A percentile compares a stretch with the other conserved stretches of the same genome.
Conservation (phyloP, 2,888 invertebrate species). For the Galerucella nymphaeae region DNA sequence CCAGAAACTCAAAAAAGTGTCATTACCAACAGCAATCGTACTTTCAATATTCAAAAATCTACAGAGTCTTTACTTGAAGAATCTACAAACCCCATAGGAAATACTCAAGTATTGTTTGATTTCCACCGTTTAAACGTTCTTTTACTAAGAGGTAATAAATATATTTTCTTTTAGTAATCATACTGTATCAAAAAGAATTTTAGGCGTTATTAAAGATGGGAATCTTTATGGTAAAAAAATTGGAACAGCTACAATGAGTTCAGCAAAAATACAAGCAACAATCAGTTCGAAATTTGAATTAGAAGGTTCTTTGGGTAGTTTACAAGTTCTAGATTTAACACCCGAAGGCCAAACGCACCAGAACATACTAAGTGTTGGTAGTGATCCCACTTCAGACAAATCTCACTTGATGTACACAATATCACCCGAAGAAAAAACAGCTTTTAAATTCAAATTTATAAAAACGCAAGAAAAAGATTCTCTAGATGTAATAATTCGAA, state of each 20-base stretch:
- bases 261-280: constrained; percentile 89
- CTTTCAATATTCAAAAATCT: constrained; percentile 55
- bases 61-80: constrained; percentile 57
- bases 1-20: constrained; percentile 62
- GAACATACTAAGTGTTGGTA: constrained; percentile 86
- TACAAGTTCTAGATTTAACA: constrained; percentile 90
- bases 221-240: constrained; percentile 84
- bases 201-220: constrained; percentile 74
- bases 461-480: constrained; percentile 57
- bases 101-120: constrained; percentile 90
- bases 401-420: constrained; percentile 61
- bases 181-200: too few species aligned
- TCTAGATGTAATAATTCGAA: constrained; percentile 68
- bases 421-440: constrained; percentile 61
- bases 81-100: constrained; percentile 64
- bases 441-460: constrained; percentile 69
- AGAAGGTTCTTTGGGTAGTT: constrained; percentile 90
- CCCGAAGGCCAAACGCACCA: constrained; percentile 86
- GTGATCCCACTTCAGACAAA: constrained; percentile 74
- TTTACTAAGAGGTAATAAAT: constrained; percentile 72
- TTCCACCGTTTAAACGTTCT: constrained; percentile 92
- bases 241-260: constrained; percentile 92
- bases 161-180: constrained; percentile 55
- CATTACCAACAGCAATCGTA: constrained; percentile 50
- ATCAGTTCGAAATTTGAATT: constrained; percentile 73